Percentiles rank a stretch among this genome's conserved stretches.
phyloP scores from a whole-genome alignment of 2,888 invertebrate genomes.

The Nymphalis urticae region DNA sequence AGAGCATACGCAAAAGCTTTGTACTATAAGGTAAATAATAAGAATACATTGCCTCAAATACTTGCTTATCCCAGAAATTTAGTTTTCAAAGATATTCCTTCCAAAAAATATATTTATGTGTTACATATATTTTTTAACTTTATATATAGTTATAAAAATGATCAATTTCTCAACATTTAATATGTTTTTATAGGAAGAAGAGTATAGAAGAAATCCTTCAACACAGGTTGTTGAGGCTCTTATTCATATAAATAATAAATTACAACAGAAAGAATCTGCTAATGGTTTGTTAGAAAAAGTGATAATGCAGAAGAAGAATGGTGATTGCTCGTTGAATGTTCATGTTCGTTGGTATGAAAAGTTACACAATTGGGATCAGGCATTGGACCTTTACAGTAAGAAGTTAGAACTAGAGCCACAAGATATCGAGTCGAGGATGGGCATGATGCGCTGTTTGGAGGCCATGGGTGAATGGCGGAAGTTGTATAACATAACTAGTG shows the following conservation, averaged over 20 bases:
- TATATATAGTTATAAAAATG: not conserved
- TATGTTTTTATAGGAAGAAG: constrained; percentile 86
- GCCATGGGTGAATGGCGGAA: constrained; percentile 98
- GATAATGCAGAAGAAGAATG: constrained; percentile 87
- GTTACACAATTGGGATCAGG: constrained; percentile 98
- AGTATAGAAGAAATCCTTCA: constrained; percentile 86
- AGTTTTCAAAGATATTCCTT: too few relatives aligned
- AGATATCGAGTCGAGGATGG: constrained; percentile 91
- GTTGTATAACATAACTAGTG: constrained; percentile 89
- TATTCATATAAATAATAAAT: constrained; percentile 98
- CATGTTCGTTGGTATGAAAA: constrained; percentile 98
- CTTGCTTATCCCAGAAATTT: too few relatives aligned
- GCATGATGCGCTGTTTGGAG: constrained; percentile 97
- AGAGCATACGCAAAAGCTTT: constrained; percentile 86
- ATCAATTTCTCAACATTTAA: not conserved
- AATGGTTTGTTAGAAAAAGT: constrained; percentile 95
- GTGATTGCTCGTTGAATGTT: constrained; percentile 77
- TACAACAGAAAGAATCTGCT: constrained; percentile 98
- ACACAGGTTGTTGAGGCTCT: constrained; percentile 94
- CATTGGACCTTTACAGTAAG: constrained; percentile 91
- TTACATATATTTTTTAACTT: too few relatives aligned
- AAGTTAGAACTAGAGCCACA: constrained; percentile 85
- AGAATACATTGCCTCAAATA: not conserved
- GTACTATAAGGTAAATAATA: constrained; percentile 77
- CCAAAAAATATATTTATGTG: too few relatives aligned